phyloP scores from a whole-genome alignment of 2,888 invertebrate species.

The Nomada ferruginata region DNA sequence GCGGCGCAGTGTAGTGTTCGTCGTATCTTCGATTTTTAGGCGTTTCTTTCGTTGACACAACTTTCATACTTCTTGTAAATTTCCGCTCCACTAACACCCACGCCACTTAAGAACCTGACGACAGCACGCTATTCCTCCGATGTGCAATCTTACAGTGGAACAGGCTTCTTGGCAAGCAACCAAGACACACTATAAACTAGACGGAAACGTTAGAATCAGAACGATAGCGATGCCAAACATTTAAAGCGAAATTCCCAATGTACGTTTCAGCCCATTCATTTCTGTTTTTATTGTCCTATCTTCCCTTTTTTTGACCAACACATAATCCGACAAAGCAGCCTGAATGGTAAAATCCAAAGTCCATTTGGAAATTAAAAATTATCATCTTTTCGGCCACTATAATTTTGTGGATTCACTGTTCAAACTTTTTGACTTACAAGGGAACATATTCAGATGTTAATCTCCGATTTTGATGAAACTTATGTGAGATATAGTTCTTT shows the following conservation, averaged over 20 bases:
- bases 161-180: conserved; percentile 39
- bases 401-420: too few relatives aligned
- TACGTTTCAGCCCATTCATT: not conserved
- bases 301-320: not conserved
- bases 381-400: too few relatives aligned
- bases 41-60: conserved; percentile 20
- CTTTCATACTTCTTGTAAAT: conserved; percentile 28
- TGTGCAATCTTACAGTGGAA: conserved; percentile 40
- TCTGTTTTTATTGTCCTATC: not conserved
- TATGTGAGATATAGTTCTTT: too few relatives aligned
- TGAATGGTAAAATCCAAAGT: too few relatives aligned
- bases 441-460: too few relatives aligned
- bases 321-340: not conserved
- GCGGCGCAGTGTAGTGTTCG: not conserved
- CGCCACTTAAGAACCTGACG: conserved; percentile 39
- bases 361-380: too few relatives aligned
- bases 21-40: conserved; percentile 10
- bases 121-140: conserved; percentile 21
- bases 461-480: too few relatives aligned
- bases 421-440: too few relatives aligned
- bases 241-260: conserved; percentile 22
- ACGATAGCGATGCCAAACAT: conserved; percentile 45
- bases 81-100: conserved; percentile 27
- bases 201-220: conserved; percentile 21
- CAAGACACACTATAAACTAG: conserved; percentile 37